Evolutionary conservation across 2,797 vertebrate genomes (phyloP).

Genomic region (Acipenser oxyrinchus): DNA sequence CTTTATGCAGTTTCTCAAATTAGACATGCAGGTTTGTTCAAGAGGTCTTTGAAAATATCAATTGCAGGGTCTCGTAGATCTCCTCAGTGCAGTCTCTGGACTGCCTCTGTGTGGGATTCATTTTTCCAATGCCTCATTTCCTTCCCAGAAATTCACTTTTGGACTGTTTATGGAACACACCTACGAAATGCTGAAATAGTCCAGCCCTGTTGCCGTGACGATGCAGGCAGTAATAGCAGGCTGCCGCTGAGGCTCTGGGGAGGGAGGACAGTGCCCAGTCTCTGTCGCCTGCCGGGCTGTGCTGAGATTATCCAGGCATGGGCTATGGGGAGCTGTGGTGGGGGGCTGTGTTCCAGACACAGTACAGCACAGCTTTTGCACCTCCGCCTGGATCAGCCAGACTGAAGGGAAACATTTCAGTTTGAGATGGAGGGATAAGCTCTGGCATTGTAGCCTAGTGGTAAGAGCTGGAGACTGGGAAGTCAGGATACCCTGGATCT

Average conservation of each 20-base stretch:
- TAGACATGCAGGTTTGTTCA: too few relatives aligned
- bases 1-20: too few relatives aligned
- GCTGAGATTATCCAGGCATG: conserved; percentile 3
- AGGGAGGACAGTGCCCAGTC: conserved; percentile 13
- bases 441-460: neutral
- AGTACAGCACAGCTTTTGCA: neutral
- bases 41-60: too few relatives aligned
- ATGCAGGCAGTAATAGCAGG: conserved; percentile 41
- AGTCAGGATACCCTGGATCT: neutral
- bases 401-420: neutral
- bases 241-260: conserved; percentile 9
- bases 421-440: neutral
- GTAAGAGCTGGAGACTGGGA: neutral
- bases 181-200: conserved; percentile 29
- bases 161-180: neutral
- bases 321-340: neutral
- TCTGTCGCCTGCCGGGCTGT: neutral
- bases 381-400: neutral
- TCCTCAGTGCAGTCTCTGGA: too few relatives aligned
- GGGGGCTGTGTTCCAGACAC: too few relatives aligned
- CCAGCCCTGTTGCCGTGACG: conserved; percentile 36
- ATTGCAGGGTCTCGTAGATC: too few relatives aligned
- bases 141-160: too few relatives aligned
- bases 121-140: too few relatives aligned
- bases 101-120: too few relatives aligned